phyloP scores from a whole-genome alignment of 2,113 vertebrate genomes.

The Ctenomys sociabilis region DNA sequence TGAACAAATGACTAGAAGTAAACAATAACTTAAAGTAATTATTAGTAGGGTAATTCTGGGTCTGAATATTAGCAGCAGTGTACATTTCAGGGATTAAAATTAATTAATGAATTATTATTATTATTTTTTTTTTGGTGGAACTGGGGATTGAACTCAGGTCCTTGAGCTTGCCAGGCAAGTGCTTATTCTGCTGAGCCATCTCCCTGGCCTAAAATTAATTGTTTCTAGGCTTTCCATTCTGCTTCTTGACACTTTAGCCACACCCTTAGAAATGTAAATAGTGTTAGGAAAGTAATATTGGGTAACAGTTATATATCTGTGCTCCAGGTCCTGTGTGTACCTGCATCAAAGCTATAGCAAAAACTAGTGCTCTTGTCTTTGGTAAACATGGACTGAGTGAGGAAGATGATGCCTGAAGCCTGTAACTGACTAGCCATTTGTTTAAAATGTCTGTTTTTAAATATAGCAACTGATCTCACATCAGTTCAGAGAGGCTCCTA shows the following conservation, averaged over 20 bases:
- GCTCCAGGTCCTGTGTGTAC: background rate
- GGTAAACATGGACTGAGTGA: constrained; percentile 1
- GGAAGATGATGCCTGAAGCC: constrained; percentile 2
- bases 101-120: too few species aligned
- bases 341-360: background rate
- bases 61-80: background rate
- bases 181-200: too few species aligned
- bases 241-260: background rate
- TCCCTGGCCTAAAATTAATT: constrained; percentile 61
- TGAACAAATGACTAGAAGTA: constrained; percentile 40
- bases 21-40: constrained; percentile 54
- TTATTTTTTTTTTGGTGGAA: too few species aligned
- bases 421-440: constrained; percentile 40
- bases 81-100: constrained; percentile 36
- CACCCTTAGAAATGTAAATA: constrained; percentile 11
- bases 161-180: too few species aligned
- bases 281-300: background rate
- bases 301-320: background rate
- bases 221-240: constrained; percentile 39
- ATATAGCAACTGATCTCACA: constrained; percentile 44
- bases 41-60: constrained; percentile 31
- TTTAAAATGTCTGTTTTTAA: constrained; percentile 33
- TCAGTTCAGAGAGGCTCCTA: constrained; percentile 32
- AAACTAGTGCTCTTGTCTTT: constrained; percentile 4
- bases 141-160: too few species aligned